Evolutionary conservation across 2,797 vertebrate species (phyloP).

Genomic region (Platalea minor): DNA sequence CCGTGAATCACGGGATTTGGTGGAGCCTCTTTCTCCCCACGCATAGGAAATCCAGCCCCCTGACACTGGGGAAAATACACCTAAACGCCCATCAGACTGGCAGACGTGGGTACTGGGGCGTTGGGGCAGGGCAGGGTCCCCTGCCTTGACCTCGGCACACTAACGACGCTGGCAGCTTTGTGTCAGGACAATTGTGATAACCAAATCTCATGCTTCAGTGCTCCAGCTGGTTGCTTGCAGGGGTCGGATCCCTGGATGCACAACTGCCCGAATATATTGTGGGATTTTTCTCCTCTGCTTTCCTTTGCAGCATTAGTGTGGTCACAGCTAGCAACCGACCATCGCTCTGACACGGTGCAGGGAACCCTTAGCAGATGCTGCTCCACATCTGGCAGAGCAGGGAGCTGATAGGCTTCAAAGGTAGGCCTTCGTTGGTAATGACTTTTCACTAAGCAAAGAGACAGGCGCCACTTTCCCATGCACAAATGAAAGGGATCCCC

Average conservation of each 20-base stretch:
- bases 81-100: accelerated
- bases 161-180: accelerated
- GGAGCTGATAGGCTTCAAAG: not conserved
- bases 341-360: accelerated
- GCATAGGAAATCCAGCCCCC: not conserved
- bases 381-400: not conserved
- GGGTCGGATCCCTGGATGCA: accelerated
- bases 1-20: not conserved
- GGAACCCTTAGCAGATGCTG: not conserved
- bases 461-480: not conserved
- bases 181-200: not conserved
- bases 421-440: not conserved
- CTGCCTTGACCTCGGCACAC: not conserved
- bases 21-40: not conserved
- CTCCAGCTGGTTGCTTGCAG: not conserved
- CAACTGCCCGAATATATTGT: no score
- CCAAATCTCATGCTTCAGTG: not conserved
- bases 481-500: not conserved
- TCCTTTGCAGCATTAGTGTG: not conserved
- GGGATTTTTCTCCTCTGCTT: not conserved
- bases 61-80: not conserved
- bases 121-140: not conserved
- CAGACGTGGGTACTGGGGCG: not conserved
- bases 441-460: not conserved
- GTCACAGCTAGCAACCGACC: not conserved